Evolutionary conservation across 2,113 vertebrate genomes (phyloP).

Genomic region (Aplodontia rufa): DNA sequence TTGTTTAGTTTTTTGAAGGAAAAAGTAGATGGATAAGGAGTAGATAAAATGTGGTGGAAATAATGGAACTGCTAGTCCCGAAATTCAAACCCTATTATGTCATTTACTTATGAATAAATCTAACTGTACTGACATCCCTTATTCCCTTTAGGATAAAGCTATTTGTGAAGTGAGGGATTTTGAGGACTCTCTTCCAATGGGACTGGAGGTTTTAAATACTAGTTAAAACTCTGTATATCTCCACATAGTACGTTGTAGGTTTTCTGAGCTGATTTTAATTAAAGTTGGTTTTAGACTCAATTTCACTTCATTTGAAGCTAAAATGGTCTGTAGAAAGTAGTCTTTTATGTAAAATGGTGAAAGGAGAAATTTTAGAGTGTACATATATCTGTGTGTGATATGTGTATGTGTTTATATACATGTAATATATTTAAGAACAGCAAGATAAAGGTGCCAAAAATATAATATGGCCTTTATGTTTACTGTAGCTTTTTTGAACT

Average conservation of each 20-base stretch:
- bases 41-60: conserved; percentile 82
- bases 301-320: conserved; percentile 75
- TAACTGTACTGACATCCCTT: conserved; percentile 88
- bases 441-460: conserved; percentile 61
- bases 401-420: conserved; percentile 48
- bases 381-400: background rate
- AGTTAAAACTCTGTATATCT: conserved; percentile 88
- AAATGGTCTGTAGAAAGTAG: conserved; percentile 72
- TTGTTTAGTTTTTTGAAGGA: conserved; percentile 75
- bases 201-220: conserved; percentile 84
- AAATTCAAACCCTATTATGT: conserved; percentile 83
- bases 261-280: conserved; percentile 86
- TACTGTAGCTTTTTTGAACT: conserved; percentile 34
- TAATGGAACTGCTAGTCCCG: conserved; percentile 74
- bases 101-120: conserved; percentile 86
- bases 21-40: conserved; percentile 46
- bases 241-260: conserved; percentile 83
- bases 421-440: conserved; percentile 64
- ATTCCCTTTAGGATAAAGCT: conserved; percentile 85
- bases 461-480: conserved; percentile 31
- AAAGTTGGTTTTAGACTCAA: conserved; percentile 80
- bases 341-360: conserved; percentile 48
- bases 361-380: conserved; percentile 43
- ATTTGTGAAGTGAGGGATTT: conserved; percentile 81
- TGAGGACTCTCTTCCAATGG: conserved; percentile 84